Evolutionary conservation across 2,797 vertebrate genomes (phyloP).

Genomic region (Alosa sapidissima): DNA sequence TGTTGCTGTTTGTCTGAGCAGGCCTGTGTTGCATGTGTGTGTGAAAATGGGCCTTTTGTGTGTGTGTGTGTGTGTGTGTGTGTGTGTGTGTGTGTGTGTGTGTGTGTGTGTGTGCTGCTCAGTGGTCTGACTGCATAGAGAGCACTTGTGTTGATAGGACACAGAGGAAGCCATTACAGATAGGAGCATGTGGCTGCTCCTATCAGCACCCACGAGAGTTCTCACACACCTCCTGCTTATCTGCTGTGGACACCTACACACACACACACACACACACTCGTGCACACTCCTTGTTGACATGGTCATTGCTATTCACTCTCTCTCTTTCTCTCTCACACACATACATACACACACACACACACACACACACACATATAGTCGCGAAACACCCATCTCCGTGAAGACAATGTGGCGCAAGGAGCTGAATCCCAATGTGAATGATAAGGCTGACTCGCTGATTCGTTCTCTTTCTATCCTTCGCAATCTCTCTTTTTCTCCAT

Average conservation of each 20-base stretch:
- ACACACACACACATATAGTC: too few species aligned
- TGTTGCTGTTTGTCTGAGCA: background rate
- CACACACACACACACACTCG: background rate
- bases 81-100: background rate
- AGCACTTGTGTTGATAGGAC: constrained; percentile 55
- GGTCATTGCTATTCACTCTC: too few species aligned
- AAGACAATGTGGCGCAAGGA: too few species aligned
- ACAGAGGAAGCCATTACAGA: constrained; percentile 63
- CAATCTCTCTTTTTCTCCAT: too few species aligned
- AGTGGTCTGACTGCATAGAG: constrained; percentile 42
- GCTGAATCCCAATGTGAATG: too few species aligned
- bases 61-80: constrained; percentile 14
- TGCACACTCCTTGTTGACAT: too few species aligned
- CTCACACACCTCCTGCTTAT: constrained; percentile 62
- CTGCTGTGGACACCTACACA: constrained; percentile 33
- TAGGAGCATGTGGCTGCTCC: constrained; percentile 50
- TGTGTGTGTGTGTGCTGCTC: background rate
- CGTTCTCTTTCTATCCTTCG: too few species aligned
- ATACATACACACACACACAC: too few species aligned
- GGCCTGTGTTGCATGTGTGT: constrained; percentile 10
- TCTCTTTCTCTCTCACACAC: too few species aligned
- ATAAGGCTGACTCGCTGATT: too few species aligned
- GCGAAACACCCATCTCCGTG: too few species aligned
- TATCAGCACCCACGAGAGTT: constrained; percentile 54
- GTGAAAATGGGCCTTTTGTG: too few species aligned